Evolutionary conservation across 2,113 vertebrate genomes (phyloP).

Genomic region (Protobothrops flavoviridis): DNA sequence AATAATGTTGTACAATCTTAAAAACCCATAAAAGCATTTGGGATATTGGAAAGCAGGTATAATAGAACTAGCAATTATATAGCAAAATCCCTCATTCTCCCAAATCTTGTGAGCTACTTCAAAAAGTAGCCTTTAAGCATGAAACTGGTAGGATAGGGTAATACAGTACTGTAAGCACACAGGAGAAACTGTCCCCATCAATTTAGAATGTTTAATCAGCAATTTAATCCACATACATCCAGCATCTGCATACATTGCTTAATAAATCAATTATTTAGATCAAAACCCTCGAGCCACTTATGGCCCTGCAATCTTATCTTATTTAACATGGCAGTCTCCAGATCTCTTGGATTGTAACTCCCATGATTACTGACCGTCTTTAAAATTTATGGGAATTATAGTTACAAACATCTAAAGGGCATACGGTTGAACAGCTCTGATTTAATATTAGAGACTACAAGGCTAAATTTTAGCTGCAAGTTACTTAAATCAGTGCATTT

Average conservation of each 20-base stretch:
- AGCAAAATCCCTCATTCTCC: conserved; percentile 38
- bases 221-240: conserved; percentile 29
- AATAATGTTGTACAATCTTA: conserved; percentile 36
- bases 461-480: neutral
- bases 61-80: conserved; percentile 13
- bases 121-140: conserved; percentile 16
- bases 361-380: neutral
- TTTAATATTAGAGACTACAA: neutral
- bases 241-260: conserved; percentile 39
- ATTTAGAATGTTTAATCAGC: conserved; percentile 42
- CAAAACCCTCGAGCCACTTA: neutral
- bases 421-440: neutral
- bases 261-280: conserved; percentile 20
- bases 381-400: neutral
- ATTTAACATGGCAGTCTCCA: neutral
- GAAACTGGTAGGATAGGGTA: conserved; percentile 36
- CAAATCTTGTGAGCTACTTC: conserved; percentile 40
- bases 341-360: neutral
- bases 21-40: neutral
- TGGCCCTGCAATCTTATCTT: neutral
- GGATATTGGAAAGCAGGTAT: neutral
- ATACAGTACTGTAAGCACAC: conserved; percentile 50
- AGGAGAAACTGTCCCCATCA: conserved; percentile 50
- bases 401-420: neutral
- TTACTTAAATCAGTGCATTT: conserved; percentile 5